Conservation (phyloP, 1,140 invertebrate genomes). For the Pteromalus puparum region DNA sequence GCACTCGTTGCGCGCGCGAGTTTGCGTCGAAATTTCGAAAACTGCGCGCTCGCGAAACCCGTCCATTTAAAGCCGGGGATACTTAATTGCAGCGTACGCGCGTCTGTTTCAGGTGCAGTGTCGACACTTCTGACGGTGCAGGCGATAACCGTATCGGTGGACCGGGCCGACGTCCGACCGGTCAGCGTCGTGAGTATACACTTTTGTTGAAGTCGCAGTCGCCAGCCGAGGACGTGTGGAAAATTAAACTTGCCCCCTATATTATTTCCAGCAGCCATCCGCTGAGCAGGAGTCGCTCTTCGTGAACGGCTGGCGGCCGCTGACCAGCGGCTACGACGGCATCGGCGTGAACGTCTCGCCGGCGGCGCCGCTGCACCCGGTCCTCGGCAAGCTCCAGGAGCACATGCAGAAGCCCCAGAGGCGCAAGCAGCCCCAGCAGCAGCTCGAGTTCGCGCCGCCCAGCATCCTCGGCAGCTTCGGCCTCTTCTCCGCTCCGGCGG, state of each 20-base stretch:
- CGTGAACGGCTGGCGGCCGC: conserved; percentile 69
- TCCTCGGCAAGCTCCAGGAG: conserved; percentile 67
- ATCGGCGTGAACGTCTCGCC: conserved; percentile 64
- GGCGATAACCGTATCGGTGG: conserved; percentile 69
- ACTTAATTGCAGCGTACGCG: background rate
- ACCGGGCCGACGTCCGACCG: conserved; percentile 66
- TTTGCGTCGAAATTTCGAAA: too few species aligned
- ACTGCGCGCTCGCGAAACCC: too few species aligned
- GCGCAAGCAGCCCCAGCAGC: conserved; percentile 55
- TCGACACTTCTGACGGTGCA: conserved; percentile 60
- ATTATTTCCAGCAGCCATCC: conserved; percentile 37
- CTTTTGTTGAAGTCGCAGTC: too few species aligned
- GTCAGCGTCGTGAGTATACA: conserved; percentile 58
- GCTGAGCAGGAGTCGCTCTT: conserved; percentile 63
- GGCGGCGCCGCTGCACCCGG: conserved; percentile 62
- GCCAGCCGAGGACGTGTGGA: too few species aligned
- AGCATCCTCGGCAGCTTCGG: conserved; percentile 74
- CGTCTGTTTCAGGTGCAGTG: conserved; percentile 60
- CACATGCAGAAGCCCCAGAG: conserved; percentile 66
- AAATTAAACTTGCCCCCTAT: too few species aligned
- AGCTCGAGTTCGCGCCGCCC: conserved; percentile 69
- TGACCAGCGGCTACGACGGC: conserved; percentile 66
- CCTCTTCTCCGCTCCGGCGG: conserved; percentile 71
- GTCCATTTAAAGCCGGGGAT: background rate
- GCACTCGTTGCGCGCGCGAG: too few species aligned